A percentile compares a stretch with the other conserved stretches of the same genome.
Evolutionary conservation across 2,888 invertebrate species (phyloP).

Genomic region (Euproctis similis): DNA sequence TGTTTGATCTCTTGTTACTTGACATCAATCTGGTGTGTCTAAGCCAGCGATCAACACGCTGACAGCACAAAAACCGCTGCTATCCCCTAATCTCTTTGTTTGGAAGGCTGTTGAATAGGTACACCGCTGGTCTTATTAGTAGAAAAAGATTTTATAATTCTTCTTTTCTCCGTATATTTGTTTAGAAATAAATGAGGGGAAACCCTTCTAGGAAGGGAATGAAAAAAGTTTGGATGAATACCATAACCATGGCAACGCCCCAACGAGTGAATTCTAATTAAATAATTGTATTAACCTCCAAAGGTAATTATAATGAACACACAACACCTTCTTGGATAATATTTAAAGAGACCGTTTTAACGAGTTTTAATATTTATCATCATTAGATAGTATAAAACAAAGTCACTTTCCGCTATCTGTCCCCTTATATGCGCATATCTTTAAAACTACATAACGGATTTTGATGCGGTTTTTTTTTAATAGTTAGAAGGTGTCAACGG

Average conservation of each 20-base stretch:
- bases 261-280: slow-evolving; percentile 22
- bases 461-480: no score
- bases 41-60: slow-evolving; percentile 27
- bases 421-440: no score
- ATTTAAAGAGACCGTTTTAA: no score
- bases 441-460: no score
- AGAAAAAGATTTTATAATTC: slow-evolving; percentile 36
- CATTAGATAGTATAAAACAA: no score
- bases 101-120: slow-evolving; percentile 45
- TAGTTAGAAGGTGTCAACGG: no score
- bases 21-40: slow-evolving; percentile 31
- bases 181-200: slow-evolving; percentile 35
- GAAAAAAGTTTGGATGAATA: slow-evolving; percentile 22
- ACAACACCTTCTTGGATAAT: no score
- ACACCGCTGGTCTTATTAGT: slow-evolving; percentile 39
- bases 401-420: no score
- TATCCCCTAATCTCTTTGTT: slow-evolving; percentile 43
- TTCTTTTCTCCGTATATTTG: slow-evolving; percentile 36
- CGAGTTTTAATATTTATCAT: no score
- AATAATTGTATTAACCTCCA: slow-evolving; percentile 28
- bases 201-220: slow-evolving; percentile 35
- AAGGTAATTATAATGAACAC: no score
- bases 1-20: slow-evolving; percentile 18
- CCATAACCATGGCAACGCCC: slow-evolving; percentile 44
- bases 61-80: slow-evolving; percentile 41